Evolutionary conservation across 2,797 vertebrate species (phyloP).

Genomic region (Sebastes melanostomus): DNA sequence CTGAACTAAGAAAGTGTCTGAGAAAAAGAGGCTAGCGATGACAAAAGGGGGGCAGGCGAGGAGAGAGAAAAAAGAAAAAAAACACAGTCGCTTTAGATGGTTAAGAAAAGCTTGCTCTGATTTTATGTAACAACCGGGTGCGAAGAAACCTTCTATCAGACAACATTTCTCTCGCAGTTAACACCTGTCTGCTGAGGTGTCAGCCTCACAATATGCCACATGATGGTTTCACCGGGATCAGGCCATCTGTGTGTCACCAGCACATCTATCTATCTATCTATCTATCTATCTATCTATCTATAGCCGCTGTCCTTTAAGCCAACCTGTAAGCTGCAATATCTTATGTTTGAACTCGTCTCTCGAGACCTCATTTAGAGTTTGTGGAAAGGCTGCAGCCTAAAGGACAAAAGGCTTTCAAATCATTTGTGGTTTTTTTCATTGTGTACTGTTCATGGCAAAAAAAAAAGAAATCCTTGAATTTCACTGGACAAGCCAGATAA

Average conservation of each 20-base stretch:
- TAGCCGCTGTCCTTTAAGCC: conserved; percentile 4
- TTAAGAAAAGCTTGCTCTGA: neutral
- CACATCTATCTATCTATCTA: neutral
- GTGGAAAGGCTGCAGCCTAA: conserved; percentile 54
- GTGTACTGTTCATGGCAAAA: conserved; percentile 3
- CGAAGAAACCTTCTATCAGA: conserved; percentile 25
- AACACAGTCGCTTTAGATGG: neutral
- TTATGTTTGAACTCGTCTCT: conserved; percentile 42
- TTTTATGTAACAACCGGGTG: conserved; percentile 47
- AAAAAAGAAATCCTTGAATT: conserved; percentile 6
- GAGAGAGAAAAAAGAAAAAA: neutral
- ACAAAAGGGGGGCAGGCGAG: conserved; percentile 30
- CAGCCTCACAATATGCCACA: conserved; percentile 25
- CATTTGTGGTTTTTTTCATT: conserved; percentile 23
- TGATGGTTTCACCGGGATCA: neutral
- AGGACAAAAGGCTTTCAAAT: conserved; percentile 68
- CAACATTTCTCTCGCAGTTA: conserved; percentile 42
- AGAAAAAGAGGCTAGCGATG: conserved; percentile 25
- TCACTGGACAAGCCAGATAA: conserved; percentile 43
- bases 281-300: neutral
- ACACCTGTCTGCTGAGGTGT: conserved; percentile 52
- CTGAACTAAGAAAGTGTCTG: conserved; percentile 30
- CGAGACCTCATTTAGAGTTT: conserved; percentile 60
- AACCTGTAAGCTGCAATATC: conserved; percentile 39
- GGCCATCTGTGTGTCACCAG: neutral